Base-by-base conservation (phyloP, 1,140 invertebrate genomes). In the Drosophila kanapiae region DNA sequence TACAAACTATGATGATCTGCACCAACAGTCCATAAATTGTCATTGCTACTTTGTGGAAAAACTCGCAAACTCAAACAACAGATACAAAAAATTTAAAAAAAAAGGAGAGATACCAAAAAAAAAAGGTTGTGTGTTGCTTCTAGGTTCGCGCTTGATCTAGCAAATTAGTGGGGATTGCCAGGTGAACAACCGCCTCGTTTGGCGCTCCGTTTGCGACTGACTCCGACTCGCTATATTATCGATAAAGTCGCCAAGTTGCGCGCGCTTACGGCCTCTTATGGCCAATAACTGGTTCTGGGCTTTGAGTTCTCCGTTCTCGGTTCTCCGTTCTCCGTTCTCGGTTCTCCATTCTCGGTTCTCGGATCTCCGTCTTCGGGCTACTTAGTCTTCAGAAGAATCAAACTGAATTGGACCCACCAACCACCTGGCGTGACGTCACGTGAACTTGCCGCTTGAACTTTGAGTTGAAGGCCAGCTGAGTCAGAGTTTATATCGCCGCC, bases 391-490 rank as follows among this genome's bases (percentile, higher is more conserved):
- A 13, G 57, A 64, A 64, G 62, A 61, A 60, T 61, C 38, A 38
- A 38, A 40, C n/a, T 23, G 27, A 61, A 61, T 59, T 64, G 61
- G 57, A 45, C 63, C 45, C 47, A 53, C 47, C 56, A 8, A 2
- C 38, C 61, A 53, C 59, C 47, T 57, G 29, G 4, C 59, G 27
- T 65, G 79, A 79, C 70, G 75, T 82, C 80, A 83, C 54, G 54
- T 83, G 83, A 87, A 87, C 83, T 88, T 87, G 83, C 59, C 42
- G 80, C 84, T 78, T 87, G 83, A 87, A 83, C 83, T 87, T 83
- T 77, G 56, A 63, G 35, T 42, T 59, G 75, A 78, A 85, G 81
- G 72, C 47, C 47, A 57, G 9, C 18, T 42, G 45, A 40, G 51
- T 59, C 51, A 37, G 37, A 38, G 35, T 43, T 43, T 53, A 49